Conservation (phyloP, 2,113 vertebrate species). For the Paramormyrops kingsleyae region DNA sequence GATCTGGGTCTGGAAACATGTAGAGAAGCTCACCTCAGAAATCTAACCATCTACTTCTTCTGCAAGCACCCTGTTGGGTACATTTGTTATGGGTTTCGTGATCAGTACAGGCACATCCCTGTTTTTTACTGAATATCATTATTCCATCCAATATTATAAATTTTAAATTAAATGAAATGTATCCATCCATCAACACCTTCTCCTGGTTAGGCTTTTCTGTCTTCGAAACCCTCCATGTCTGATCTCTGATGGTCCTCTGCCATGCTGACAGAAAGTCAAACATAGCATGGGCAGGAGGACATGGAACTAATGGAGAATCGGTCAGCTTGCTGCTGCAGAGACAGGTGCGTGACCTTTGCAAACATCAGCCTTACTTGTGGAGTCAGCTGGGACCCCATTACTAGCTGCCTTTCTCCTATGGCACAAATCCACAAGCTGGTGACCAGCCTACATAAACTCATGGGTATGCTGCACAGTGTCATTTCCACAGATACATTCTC, state of each 20-base stretch:
- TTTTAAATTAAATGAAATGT: background rate
- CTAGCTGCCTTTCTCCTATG: background rate
- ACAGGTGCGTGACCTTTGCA: background rate
- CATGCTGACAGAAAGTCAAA: background rate
- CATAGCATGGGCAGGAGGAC: background rate
- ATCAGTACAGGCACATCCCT: background rate
- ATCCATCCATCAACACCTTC: background rate
- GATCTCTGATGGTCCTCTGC: background rate
- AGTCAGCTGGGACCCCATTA: background rate
- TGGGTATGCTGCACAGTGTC: background rate
- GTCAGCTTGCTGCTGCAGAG: background rate
- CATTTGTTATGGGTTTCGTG: background rate
- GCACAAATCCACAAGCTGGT: background rate
- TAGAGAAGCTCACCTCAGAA: background rate
- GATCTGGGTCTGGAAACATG: conserved; percentile 75
- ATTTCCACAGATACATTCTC: background rate
- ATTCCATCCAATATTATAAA: background rate
- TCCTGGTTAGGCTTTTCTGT: background rate
- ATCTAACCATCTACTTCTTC: background rate
- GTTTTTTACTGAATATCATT: background rate
- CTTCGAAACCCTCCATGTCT: background rate
- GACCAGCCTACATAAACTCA: too few species aligned
- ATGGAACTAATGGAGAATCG: background rate
- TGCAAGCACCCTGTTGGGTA: background rate
- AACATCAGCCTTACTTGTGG: background rate